phyloP scores from a whole-genome alignment of 1,140 invertebrate species.

The Bombus huntii region DNA sequence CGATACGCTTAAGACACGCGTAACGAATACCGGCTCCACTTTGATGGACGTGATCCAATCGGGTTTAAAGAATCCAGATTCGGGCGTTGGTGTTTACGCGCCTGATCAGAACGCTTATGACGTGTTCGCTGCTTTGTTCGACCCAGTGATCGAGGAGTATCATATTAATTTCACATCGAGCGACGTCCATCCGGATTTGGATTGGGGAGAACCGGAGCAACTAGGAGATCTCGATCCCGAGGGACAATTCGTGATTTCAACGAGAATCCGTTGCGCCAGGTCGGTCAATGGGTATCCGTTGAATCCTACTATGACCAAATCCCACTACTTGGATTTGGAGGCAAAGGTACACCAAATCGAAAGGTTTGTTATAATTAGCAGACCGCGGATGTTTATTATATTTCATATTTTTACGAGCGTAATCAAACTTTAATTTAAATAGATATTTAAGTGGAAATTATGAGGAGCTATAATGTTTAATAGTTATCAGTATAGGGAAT shows the following conservation, averaged over 20 bases:
- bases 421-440: too few species aligned
- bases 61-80: constrained; percentile 86
- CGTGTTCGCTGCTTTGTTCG: constrained; percentile 87
- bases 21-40: constrained; percentile 84
- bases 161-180: constrained; percentile 86
- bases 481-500: too few species aligned
- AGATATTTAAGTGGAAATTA: too few species aligned
- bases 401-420: too few species aligned
- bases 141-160: constrained; percentile 91
- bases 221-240: constrained; percentile 89
- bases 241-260: constrained; percentile 88
- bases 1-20: constrained; percentile 85
- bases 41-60: constrained; percentile 88
- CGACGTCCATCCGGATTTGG: constrained; percentile 85
- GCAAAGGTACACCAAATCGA: constrained; percentile 75
- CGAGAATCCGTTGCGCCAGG: constrained; percentile 89
- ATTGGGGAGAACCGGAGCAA: constrained; percentile 88
- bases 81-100: constrained; percentile 88
- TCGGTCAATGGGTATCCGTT: constrained; percentile 89
- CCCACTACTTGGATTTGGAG: constrained; percentile 86
- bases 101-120: constrained; percentile 89
- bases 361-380: not conserved
- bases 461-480: too few species aligned
- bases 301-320: constrained; percentile 88
- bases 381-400: too few species aligned